phyloP scores from a whole-genome alignment of 2,888 invertebrate genomes.

The Pocota personata region DNA sequence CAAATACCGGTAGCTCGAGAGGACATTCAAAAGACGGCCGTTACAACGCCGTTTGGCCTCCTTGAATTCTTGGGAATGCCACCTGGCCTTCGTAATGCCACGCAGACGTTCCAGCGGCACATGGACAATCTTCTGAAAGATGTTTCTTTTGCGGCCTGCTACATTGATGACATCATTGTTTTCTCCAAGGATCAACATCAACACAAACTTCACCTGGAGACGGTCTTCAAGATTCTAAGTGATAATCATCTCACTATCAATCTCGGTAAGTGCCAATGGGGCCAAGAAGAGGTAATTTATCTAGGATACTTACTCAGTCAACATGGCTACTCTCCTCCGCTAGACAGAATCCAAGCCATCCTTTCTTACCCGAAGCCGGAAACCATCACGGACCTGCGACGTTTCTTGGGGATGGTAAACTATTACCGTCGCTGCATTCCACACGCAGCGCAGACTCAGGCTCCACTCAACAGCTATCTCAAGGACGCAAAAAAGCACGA shows the following conservation, averaged over 20 bases:
- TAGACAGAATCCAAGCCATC: too few relatives aligned
- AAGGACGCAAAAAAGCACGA: too few relatives aligned
- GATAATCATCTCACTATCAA: background rate
- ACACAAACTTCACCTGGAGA: background rate
- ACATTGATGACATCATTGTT: background rate
- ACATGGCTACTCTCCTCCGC: too few relatives aligned
- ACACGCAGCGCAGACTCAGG: too few relatives aligned
- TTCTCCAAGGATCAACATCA: background rate
- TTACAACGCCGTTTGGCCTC: background rate
- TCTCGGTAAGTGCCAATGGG: background rate
- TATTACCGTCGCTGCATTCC: too few relatives aligned
- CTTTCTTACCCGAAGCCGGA: too few relatives aligned
- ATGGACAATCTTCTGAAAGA: background rate
- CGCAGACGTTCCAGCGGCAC: background rate
- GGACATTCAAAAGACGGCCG: background rate
- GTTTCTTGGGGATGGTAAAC: too few relatives aligned
- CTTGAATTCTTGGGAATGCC: background rate
- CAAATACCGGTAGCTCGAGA: background rate
- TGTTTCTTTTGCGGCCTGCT: background rate
- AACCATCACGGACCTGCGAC: too few relatives aligned
- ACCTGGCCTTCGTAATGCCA: background rate
- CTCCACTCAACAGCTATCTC: too few relatives aligned
- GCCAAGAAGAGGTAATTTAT: too few relatives aligned
- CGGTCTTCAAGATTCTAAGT: background rate
- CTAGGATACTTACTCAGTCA: too few relatives aligned